phyloP scores from a whole-genome alignment of 1,140 invertebrate species.

The Rhynchophorus ferrugineus region DNA sequence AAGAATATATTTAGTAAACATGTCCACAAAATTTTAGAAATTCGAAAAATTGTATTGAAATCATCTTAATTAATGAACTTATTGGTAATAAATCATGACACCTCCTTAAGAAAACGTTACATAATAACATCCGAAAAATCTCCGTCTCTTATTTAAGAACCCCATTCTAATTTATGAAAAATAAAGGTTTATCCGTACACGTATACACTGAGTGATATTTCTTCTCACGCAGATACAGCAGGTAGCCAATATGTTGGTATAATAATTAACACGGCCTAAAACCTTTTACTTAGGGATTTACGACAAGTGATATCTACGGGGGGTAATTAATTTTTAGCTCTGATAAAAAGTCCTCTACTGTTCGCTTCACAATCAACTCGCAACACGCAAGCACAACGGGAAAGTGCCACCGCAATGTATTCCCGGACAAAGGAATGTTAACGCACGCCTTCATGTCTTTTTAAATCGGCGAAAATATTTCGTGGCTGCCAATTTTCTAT shows the following conservation, averaged over 20 bases:
- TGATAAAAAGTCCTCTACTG: constrained; percentile 21
- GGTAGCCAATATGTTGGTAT: constrained; percentile 9
- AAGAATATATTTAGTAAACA: too few relatives aligned
- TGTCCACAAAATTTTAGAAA: too few relatives aligned
- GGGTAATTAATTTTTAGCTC: constrained; percentile 23
- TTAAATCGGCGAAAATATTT: too few relatives aligned
- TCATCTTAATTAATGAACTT: too few relatives aligned
- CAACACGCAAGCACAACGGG: constrained; percentile 11
- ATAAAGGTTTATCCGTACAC: not conserved
- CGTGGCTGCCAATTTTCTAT: too few relatives aligned
- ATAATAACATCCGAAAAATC: too few relatives aligned
- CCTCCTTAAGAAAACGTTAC: too few relatives aligned
- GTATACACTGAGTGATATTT: not conserved
- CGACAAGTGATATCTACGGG: constrained; percentile 20
- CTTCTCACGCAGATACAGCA: constrained; percentile 1
- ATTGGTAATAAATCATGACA: too few relatives aligned
- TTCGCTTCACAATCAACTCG: constrained; percentile 12
- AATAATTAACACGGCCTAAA: constrained; percentile 23
- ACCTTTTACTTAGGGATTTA: constrained; percentile 25
- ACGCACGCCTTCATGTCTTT: too few relatives aligned
- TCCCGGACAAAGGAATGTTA: too few relatives aligned
- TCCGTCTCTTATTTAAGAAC: not conserved
- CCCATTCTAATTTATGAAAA: not conserved
- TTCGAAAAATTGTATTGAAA: too few relatives aligned
- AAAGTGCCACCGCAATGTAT: not conserved